phyloP scores from a whole-genome alignment of 2,888 invertebrate species.

The Phoronis australis region DNA sequence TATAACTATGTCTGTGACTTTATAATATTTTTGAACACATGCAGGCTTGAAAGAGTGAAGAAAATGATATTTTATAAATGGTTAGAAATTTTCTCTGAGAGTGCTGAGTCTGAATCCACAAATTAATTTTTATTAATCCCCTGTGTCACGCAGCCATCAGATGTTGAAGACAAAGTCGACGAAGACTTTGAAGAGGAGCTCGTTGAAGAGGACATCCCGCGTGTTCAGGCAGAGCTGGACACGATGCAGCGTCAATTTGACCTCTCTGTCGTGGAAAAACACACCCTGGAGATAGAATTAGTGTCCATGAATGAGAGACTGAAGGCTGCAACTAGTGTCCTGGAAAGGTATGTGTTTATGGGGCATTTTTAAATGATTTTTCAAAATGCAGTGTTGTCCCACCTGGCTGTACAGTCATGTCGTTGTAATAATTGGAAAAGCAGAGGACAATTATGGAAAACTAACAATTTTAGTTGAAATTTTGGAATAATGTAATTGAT shows the following conservation, averaged over 20 bases:
- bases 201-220: conserved; percentile 40
- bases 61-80: background rate
- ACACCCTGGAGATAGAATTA: conserved; percentile 47
- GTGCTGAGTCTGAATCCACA: background rate
- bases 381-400: too few relatives aligned
- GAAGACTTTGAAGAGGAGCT: conserved; percentile 34
- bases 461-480: too few relatives aligned
- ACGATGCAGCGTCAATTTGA: conserved; percentile 46
- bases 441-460: too few relatives aligned
- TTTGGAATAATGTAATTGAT: too few relatives aligned
- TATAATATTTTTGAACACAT: too few relatives aligned
- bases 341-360: conserved; percentile 44
- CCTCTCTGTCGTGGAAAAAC: conserved; percentile 48
- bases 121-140: background rate
- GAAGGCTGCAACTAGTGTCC: conserved; percentile 44
- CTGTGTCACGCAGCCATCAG: background rate
- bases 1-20: too few relatives aligned
- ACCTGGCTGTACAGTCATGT: too few relatives aligned
- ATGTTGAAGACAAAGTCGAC: conserved; percentile 2
- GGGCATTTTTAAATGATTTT: too few relatives aligned
- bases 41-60: too few relatives aligned
- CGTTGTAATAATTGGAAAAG: too few relatives aligned
- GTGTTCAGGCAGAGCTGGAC: conserved; percentile 42
- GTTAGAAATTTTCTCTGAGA: background rate
- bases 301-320: conserved; percentile 49